Evolutionary conservation across 2,888 invertebrate genomes (phyloP).

Genomic region (Oconnorella tubifera): DNA sequence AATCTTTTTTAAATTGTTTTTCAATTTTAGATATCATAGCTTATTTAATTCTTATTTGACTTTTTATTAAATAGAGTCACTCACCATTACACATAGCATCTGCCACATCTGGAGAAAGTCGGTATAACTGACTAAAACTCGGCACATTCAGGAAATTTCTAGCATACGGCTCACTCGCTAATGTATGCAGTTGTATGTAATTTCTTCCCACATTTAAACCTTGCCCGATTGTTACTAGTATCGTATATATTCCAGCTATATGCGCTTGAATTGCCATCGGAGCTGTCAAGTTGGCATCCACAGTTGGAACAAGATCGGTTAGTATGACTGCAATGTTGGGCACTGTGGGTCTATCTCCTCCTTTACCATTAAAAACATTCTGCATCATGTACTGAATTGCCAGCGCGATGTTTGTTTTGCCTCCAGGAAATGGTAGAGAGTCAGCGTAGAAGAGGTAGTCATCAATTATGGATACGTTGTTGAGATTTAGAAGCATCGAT

Average conservation of each 20-base stretch:
- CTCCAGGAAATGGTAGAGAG: slow-evolving; percentile 43
- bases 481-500: slow-evolving; percentile 44
- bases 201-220: slow-evolving; percentile 38
- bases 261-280: slow-evolving; percentile 45
- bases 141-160: slow-evolving; percentile 31
- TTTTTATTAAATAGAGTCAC: too few species aligned
- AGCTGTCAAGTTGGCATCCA: slow-evolving; percentile 41
- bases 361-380: slow-evolving; percentile 26
- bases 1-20: too few species aligned
- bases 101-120: slow-evolving; percentile 24
- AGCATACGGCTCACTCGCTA: slow-evolving; percentile 33
- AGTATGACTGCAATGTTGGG: slow-evolving; percentile 47
- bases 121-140: slow-evolving; percentile 25
- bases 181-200: slow-evolving; percentile 30
- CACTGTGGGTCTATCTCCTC: slow-evolving; percentile 42
- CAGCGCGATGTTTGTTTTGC: slow-evolving; percentile 47
- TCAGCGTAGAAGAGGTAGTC: slow-evolving; percentile 26
- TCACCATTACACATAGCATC: slow-evolving; percentile 32
- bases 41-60: too few species aligned
- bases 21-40: too few species aligned
- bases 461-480: slow-evolving; percentile 19
- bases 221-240: slow-evolving; percentile 44
- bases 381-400: slow-evolving; percentile 37
- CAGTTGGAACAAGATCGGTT: slow-evolving; percentile 46
- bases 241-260: slow-evolving; percentile 41